Conservation (phyloP, 2,113 vertebrate genomes). For the Saguinus imperator region DNA sequence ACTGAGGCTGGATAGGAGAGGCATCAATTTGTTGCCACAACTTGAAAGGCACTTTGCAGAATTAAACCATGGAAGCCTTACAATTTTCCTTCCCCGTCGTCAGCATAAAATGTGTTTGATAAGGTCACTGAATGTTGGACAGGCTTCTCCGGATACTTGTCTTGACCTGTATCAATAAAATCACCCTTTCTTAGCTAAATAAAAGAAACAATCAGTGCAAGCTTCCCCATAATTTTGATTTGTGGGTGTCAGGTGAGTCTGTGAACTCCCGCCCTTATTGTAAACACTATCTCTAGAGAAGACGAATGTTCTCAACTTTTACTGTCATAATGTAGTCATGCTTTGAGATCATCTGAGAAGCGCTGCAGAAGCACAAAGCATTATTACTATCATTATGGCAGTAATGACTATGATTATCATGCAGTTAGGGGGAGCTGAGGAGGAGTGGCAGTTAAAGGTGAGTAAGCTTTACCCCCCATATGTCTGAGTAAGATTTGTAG, state of each 20-base stretch:
- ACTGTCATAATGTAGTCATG: constrained; percentile 64
- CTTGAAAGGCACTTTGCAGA: constrained; percentile 16
- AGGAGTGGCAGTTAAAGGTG: constrained; percentile 27
- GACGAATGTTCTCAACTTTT: constrained; percentile 46
- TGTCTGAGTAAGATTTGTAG: background rate
- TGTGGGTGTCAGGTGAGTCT: constrained; percentile 56
- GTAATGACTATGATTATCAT: constrained; percentile 73
- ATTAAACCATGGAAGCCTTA: background rate
- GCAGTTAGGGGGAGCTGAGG: constrained; percentile 30
- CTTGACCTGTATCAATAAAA: constrained; percentile 60
- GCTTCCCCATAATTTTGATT: constrained; percentile 66
- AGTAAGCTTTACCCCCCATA: background rate
- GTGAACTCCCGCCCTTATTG: constrained; percentile 43
- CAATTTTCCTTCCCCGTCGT: background rate
- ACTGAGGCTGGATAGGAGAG: background rate
- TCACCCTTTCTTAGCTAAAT: constrained; percentile 50
- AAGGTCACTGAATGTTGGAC: constrained; percentile 38
- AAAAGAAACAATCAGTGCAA: constrained; percentile 60
- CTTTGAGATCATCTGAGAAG: constrained; percentile 73
- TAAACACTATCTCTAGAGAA: constrained; percentile 60
- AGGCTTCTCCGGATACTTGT: constrained; percentile 26
- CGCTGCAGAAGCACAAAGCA: constrained; percentile 60
- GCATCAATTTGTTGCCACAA: background rate
- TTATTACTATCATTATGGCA: constrained; percentile 74
- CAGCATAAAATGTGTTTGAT: constrained; percentile 42